Conservation (phyloP, 2,113 vertebrate genomes). For the Alexandromys fortis region DNA sequence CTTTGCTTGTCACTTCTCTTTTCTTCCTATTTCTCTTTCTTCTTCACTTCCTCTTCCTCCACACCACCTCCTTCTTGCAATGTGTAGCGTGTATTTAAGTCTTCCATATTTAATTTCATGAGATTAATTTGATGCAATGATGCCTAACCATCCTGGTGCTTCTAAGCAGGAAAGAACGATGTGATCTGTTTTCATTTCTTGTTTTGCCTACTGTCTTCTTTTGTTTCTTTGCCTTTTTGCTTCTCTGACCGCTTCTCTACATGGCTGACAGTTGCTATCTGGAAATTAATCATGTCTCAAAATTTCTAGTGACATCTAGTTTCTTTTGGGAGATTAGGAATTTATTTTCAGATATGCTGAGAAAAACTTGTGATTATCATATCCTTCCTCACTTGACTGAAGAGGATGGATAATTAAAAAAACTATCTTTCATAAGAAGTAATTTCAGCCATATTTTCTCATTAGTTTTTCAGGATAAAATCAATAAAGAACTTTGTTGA, state of each 20-base stretch:
- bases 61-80: background rate
- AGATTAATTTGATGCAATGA: background rate
- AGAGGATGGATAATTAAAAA: slow-evolving; percentile 14
- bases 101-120: background rate
- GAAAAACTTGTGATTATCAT: background rate
- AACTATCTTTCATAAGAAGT: background rate
- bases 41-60: background rate
- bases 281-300: background rate
- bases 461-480: background rate
- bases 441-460: background rate
- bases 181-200: background rate
- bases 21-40: too few relatives aligned
- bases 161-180: background rate
- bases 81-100: background rate
- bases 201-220: background rate
- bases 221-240: background rate
- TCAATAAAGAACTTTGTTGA: background rate
- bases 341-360: background rate
- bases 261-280: background rate
- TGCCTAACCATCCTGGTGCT: background rate
- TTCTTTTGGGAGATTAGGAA: background rate
- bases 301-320: background rate
- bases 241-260: background rate
- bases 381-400: background rate
- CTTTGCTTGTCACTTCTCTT: background rate